Percentiles rank a stretch among this genome's conserved stretches.
Evolutionary conservation across 2,888 invertebrate species (phyloP).

Genomic region (Torymus aiolomorphi): DNA sequence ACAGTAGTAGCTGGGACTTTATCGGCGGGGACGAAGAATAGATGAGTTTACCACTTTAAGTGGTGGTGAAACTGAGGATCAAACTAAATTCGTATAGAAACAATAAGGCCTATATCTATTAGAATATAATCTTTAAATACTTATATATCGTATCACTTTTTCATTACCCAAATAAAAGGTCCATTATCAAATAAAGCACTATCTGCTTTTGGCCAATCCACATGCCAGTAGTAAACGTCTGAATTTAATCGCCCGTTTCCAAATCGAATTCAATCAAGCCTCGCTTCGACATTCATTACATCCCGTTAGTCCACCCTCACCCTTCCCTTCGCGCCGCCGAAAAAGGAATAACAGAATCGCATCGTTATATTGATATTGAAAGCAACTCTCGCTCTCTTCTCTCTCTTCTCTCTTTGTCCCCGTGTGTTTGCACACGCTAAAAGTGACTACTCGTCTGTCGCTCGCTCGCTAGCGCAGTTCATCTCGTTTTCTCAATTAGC

Average conservation of each 20-base stretch:
- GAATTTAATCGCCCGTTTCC: constrained; percentile 24
- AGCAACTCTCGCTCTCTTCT: constrained; percentile 23
- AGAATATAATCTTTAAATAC: no score
- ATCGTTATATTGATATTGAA: constrained; percentile 46
- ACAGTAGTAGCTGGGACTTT: no score
- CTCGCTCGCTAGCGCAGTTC: constrained; percentile 5
- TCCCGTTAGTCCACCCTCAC: not conserved
- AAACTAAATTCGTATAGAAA: no score
- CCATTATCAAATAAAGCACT: no score
- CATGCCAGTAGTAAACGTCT: constrained; percentile 17
- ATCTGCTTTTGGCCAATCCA: no score
- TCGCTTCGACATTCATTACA: not conserved
- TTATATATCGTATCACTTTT: no score
- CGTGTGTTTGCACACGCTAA: constrained; percentile 31
- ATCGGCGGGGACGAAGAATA: no score
- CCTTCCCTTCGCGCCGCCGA: not conserved
- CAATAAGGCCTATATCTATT: no score
- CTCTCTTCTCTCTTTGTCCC: not conserved
- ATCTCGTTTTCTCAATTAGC: constrained; percentile 57
- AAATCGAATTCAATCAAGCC: constrained; percentile 28
- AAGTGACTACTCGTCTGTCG: constrained; percentile 36
- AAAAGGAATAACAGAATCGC: constrained; percentile 8
- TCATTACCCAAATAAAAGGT: no score
- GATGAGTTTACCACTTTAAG: no score
- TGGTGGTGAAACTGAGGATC: no score